These are phyloP conservation scores for Pseudorhombus dupliciocellatus DNA, from an alignment of 2,113 vertebrate species.

Conservation along the genomic window DNA sequence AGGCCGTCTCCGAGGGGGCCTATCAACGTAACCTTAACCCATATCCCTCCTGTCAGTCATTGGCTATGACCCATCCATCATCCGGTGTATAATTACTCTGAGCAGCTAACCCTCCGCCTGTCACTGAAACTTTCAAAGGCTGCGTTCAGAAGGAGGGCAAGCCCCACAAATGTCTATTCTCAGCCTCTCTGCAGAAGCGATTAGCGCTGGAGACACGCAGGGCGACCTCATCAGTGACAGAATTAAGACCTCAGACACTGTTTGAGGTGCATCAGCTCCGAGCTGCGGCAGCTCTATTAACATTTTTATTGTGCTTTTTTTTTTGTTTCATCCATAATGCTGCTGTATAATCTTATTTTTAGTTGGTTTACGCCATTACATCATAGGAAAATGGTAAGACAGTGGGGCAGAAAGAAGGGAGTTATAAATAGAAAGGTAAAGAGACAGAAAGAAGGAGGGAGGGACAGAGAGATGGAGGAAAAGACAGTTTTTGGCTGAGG, in stretches of 20 bases:
- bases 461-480: conserved; percentile 15
- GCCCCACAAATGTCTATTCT: conserved; percentile 44
- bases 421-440: conserved; percentile 28
- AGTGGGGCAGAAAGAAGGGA: conserved; percentile 18
- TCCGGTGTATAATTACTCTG: conserved; percentile 60
- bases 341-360: conserved; percentile 5
- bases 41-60: conserved; percentile 66
- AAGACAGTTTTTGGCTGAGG: conserved; percentile 68
- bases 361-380: conserved; percentile 1
- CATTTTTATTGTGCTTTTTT: conserved; percentile 2
- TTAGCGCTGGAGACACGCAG: conserved; percentile 51
- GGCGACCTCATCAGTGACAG: conserved; percentile 58
- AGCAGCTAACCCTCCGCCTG: conserved; percentile 57
- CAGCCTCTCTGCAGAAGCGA: conserved; percentile 64
- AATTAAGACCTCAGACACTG: conserved; percentile 50
- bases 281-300: not conserved
- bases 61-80: conserved; percentile 70
- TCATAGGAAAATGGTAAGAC: conserved; percentile 3
- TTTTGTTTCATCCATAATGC: conserved; percentile 2
- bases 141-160: conserved; percentile 30
- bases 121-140: conserved; percentile 58
- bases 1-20: conserved; percentile 46
- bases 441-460: conserved; percentile 17
- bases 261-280: conserved; percentile 25
- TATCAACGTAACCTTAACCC: conserved; percentile 44